These are phyloP conservation scores for Muscina levida DNA, from an alignment of 2,888 invertebrate species.

Conservation along the genomic window DNA sequence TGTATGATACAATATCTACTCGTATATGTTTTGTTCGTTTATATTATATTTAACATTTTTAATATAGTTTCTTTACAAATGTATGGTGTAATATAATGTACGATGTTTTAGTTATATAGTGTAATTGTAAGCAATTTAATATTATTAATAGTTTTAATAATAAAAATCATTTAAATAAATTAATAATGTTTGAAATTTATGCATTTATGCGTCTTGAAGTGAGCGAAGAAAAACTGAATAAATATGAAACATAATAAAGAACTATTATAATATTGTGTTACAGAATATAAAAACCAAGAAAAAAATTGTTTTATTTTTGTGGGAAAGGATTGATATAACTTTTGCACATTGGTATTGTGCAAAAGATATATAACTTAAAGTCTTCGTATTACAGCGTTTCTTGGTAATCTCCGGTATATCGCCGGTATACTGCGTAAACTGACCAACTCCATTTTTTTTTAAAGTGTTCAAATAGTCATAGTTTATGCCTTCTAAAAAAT, in stretches of 20 bases:
- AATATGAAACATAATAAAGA: constrained; percentile 50
- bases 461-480: no score
- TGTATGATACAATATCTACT: not conserved
- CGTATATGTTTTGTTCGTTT: not conserved
- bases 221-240: constrained; percentile 10
- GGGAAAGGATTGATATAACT: constrained; percentile 64
- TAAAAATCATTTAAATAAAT: constrained; percentile 45
- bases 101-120: constrained; percentile 22
- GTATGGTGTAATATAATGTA: constrained; percentile 42
- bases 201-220: constrained; percentile 54
- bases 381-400: no score
- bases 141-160: constrained; percentile 36
- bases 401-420: no score
- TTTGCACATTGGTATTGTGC: no score
- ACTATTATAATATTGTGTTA: constrained; percentile 76
- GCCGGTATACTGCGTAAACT: no score
- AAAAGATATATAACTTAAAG: no score
- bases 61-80: not conserved
- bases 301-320: constrained; percentile 60
- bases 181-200: constrained; percentile 59
- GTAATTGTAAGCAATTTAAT: constrained; percentile 54
- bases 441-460: no score
- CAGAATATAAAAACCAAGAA: constrained; percentile 63
- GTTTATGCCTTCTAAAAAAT: no score
- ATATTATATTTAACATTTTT: no score